phyloP scores from a whole-genome alignment of 2,113 vertebrate species.

The Eupsittula cactorum region DNA sequence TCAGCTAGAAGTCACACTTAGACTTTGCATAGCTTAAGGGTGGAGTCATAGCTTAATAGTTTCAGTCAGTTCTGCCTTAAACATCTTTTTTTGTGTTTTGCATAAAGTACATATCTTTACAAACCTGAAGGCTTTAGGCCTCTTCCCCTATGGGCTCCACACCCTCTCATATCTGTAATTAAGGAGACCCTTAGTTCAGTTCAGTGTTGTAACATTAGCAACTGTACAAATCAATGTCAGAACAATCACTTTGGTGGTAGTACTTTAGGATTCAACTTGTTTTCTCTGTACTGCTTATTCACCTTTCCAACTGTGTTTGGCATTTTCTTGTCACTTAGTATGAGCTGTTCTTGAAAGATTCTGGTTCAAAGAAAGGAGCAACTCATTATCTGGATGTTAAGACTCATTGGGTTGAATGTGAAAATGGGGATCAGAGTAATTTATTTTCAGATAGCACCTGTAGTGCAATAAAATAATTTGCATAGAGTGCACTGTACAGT shows the following conservation, averaged over 20 bases:
- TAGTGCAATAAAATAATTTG: slow-evolving; percentile 58
- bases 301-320: neutral
- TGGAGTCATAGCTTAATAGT: slow-evolving; percentile 50
- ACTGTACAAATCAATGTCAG: neutral
- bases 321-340: neutral
- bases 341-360: neutral
- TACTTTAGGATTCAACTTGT: neutral
- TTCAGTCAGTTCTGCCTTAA: slow-evolving; percentile 35
- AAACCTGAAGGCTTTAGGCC: neutral
- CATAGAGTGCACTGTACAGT: neutral
- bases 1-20: slow-evolving; percentile 62
- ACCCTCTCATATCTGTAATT: neutral
- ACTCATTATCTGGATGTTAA: neutral
- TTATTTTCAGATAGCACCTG: slow-evolving; percentile 45
- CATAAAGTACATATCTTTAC: neutral
- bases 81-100: neutral
- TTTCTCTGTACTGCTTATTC: neutral
- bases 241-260: neutral
- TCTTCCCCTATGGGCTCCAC: neutral
- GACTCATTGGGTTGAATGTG: neutral
- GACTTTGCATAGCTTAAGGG: slow-evolving; percentile 49
- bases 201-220: neutral
- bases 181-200: neutral
- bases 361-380: slow-evolving; percentile 3
- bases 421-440: neutral